Base-by-base conservation (phyloP, 92 coral and sea anemone genomes). In the Epizoanthus stellaris region DNA sequence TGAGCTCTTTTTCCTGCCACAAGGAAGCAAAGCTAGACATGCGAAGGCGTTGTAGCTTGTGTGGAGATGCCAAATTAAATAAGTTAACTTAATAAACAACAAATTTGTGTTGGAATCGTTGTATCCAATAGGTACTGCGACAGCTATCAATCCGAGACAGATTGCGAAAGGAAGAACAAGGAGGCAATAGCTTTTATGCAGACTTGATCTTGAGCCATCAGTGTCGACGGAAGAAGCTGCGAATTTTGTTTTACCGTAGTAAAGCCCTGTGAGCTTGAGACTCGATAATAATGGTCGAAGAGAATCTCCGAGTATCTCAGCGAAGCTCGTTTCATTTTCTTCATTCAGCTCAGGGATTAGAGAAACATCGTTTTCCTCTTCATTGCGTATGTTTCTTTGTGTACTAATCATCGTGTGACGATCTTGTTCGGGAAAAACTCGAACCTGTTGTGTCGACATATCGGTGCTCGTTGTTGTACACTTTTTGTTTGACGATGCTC, bases 371-470 rank as follows among this genome's bases (percentile, higher is more conserved):
- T 25, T 3, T 25, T 66, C 10, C 11, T 25, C 39, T 25, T 7
- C 39, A 9, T 6, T 12, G 4, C 40, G 40, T 23, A 4, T 20
- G 5, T 14, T 25, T 1, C 1, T 16, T 10, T 23, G 15, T 2
- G 30, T 14, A 25, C 43, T 0, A 25, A 12, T 12, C 40, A 25
- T 25, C 36, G 12, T 39, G 15, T 23, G 16, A 23, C 16, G 16
- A 3, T 66, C 39, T 66, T 66, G 70, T 23, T 36, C 70, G 2
- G 70, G 70, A 66, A 66, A 23, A 66, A 66, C 70, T 14, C 70
- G 11, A 30, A 23, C 6, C 42, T 66, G 70, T 25, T 66, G 42
- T 25, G 13, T 23, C 5, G 70, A 66, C 70, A 66, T 66, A 2
- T 66, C 5, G 11, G 6, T 14, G 30, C 13, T 10, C 36, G 30